Base-by-base conservation (phyloP, 2,113 vertebrate genomes). In the Rhodinocichla rosea region DNA sequence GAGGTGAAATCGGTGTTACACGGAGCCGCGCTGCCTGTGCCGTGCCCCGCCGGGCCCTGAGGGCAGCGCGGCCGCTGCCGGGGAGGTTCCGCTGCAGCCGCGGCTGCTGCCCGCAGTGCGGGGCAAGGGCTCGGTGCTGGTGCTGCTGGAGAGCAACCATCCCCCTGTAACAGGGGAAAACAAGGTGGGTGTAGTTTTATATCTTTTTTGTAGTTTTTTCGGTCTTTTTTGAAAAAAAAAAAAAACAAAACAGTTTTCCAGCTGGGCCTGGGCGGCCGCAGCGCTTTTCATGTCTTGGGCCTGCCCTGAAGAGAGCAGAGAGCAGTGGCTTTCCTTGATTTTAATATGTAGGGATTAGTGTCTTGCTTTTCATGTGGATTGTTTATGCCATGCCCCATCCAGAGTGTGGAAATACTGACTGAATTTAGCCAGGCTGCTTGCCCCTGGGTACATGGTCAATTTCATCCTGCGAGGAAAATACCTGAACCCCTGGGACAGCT, bases 401-500 rank as follows among this genome's bases (percentile, higher is more conserved):
- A 44, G 12, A 44, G 20, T 24, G 15, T 76, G 75, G 49, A 71
- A 78, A 42, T 49, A 8, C 4, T 44, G 13, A 14, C 4, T 52
- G 70, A 37, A 44, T 39, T 23, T 32, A 74, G 32, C 9, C 28
- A 39, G 40, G 50, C 28, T 47, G 9, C 26, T 71, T 15, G 2
- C 14, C 56, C 33, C 18, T 24, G 21, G 24, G 12, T 3, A 0
- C 44, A 3, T 8, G 17, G 20, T 13, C 4, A 4, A 2, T 19
- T 75, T 68, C 0, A 1, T 57, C 7, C 1, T 9, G 62, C 52
- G 79, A 69, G 83, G 67, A 60, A 64, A 79, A 33, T 5, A 2
- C 0, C 0, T 24, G 35, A 45, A 3, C 15, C 3, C 4, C 2
- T 4, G 5, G 9, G 59, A 16, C 15, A 2, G 21, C 35, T 71